These are phyloP conservation scores for Caenorhabditis imperialis DNA, from an alignment of 2,888 invertebrate species.

Conservation along the genomic window DNA sequence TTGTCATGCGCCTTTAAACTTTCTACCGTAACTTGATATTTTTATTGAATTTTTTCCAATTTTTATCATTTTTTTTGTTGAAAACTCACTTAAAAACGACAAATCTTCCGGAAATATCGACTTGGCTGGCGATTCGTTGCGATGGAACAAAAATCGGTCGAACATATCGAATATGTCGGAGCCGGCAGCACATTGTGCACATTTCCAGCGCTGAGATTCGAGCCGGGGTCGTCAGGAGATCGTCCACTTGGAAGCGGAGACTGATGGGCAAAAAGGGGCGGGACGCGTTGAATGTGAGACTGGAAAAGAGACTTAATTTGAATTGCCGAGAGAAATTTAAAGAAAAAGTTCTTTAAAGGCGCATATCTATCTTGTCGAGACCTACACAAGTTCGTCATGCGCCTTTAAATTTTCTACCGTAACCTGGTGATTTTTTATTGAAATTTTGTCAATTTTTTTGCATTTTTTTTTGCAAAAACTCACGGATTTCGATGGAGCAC, in stretches of 20 bases:
- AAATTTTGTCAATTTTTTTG: not conserved
- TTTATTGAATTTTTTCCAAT: not conserved
- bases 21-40: too few relatives aligned
- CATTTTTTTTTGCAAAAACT: not conserved
- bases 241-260: constrained; percentile 25
- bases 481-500: constrained; percentile 27
- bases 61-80: not conserved
- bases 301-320: too few relatives aligned
- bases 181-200: constrained; percentile 18
- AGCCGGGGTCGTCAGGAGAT: constrained; percentile 9
- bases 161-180: constrained; percentile 37
- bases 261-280: constrained; percentile 9
- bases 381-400: too few relatives aligned
- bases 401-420: too few relatives aligned
- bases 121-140: constrained; percentile 1
- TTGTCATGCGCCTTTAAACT: too few relatives aligned
- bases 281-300: not conserved
- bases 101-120: constrained; percentile 19
- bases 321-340: too few relatives aligned
- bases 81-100: constrained; percentile 27
- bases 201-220: constrained; percentile 17
- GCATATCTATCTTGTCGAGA: too few relatives aligned
- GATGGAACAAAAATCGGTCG: not conserved
- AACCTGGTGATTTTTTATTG: not conserved
- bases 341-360: too few relatives aligned